phyloP scores from a whole-genome alignment of 2,113 vertebrate species.

The Poeciliopsis turrubarensis region DNA sequence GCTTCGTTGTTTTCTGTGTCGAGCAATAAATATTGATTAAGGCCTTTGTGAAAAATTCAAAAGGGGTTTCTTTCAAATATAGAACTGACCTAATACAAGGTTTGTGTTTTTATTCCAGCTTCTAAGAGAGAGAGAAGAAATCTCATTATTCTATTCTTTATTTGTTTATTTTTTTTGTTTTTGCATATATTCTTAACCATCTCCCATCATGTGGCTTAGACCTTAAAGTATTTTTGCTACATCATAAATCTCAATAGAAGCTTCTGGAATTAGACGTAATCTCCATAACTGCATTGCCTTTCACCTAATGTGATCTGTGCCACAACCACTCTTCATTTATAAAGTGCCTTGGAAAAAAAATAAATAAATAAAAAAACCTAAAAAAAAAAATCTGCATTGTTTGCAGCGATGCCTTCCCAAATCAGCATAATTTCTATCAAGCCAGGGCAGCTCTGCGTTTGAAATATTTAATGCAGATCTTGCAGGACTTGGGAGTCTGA shows the following conservation, averaged over 20 bases:
- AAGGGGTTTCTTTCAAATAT: slow-evolving; percentile 33
- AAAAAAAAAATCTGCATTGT: slow-evolving; percentile 4
- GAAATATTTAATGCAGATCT: slow-evolving; percentile 9
- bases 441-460: slow-evolving; percentile 4
- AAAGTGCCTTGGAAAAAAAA: slow-evolving; percentile 7
- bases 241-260: slow-evolving; percentile 30
- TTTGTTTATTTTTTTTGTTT: background rate
- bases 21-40: slow-evolving; percentile 53
- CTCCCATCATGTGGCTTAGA: background rate
- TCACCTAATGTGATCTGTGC: slow-evolving; percentile 24
- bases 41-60: slow-evolving; percentile 35
- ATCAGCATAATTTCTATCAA: slow-evolving; percentile 14
- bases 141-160: background rate
- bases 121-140: background rate
- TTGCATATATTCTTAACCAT: background rate
- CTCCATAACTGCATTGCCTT: slow-evolving; percentile 24
- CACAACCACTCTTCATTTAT: slow-evolving; percentile 32
- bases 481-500: slow-evolving; percentile 1
- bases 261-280: slow-evolving; percentile 15
- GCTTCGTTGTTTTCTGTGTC: slow-evolving; percentile 50
- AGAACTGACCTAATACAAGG: slow-evolving; percentile 5
- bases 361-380: too few species aligned
- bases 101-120: slow-evolving; percentile 14
- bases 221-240: background rate
- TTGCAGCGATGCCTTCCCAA: slow-evolving; percentile 17